Percentiles rank a stretch among this genome's conserved stretches.
Evolutionary conservation across 2,797 vertebrate species (phyloP).

Genomic region (Onychomys torridus): DNA sequence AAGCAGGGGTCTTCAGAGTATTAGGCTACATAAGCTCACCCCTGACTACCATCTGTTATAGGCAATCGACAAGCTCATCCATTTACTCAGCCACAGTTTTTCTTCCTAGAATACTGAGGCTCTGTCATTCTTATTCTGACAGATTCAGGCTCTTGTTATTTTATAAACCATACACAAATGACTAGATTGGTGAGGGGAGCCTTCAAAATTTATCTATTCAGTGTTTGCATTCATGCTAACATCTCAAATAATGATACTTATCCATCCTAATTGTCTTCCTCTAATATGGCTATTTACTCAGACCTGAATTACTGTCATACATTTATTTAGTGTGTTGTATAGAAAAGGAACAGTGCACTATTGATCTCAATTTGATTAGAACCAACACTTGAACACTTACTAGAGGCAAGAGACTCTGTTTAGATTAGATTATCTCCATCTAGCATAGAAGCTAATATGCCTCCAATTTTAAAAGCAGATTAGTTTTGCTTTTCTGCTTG

Average conservation of each 20-base stretch:
- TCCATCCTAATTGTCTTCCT: constrained; percentile 60
- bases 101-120: background rate
- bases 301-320: constrained; percentile 39
- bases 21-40: background rate
- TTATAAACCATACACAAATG: constrained; percentile 49
- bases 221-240: constrained; percentile 35
- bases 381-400: constrained; percentile 57
- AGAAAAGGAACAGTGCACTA: constrained; percentile 42
- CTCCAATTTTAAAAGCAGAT: constrained; percentile 59
- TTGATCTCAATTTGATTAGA: constrained; percentile 64
- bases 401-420: background rate
- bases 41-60: constrained; percentile 10
- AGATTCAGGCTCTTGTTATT: constrained; percentile 8
- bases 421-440: constrained; percentile 51
- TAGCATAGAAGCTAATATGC: constrained; percentile 57
- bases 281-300: constrained; percentile 36
- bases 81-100: background rate
- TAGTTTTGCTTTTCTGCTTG: constrained; percentile 55
- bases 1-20: background rate
- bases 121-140: background rate
- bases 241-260: constrained; percentile 59
- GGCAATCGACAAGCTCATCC: background rate
- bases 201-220: constrained; percentile 35
- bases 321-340: constrained; percentile 61
- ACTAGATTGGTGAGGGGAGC: constrained; percentile 5